Evolutionary conservation across 2,888 invertebrate species (phyloP), one percentile per base, ranked within the genome.

Genomic region (Rhagophthalmus giganteus): DNA sequence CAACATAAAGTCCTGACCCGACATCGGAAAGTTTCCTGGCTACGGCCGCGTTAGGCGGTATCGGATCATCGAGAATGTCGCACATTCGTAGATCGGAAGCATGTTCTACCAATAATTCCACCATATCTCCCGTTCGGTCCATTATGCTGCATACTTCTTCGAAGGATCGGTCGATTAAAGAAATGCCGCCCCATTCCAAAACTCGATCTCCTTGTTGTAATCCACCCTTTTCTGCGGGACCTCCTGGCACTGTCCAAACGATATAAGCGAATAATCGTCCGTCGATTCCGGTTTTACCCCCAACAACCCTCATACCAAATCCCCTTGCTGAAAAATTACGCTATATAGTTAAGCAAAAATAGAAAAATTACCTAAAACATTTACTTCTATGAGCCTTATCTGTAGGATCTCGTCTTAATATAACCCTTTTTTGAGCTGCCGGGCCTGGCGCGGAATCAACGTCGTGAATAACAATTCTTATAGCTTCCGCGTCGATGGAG

Each of bases 221-320:
- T 39, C 92, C 92, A 37, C 87, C 90, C 69, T 91, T 86, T 73
- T 94, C 92, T 1, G 95, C 95, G 14, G 93, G 90, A 16, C 95
- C 94, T 31, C 92, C 91, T 7, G 90, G 90, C 56, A 92, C 90
- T 2, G 93, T 93, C 88, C 92, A 93, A 50, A 93, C 91, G 69
- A 94, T 89, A 72, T 90, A 89, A 33, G 94, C 94, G 73, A 92
- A 91, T 58, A 93, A 84, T 25, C 87, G 85, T 2, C 93, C 93
- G 73, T 91, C 91, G 16, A 85, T 81, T 49, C 88, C 89, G 16
- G 87, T 86, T 74, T 94, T 94, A 15, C 95, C 95, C 10, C 94
- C 95, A 32, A 94, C 93, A 14, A 95, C 92, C 56, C 94, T 83
- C 92, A 96, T 92, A 20, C 95, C 95, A 69, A 94, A 92, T 48